phyloP scores from a whole-genome alignment of 2,113 vertebrate species.

The Grammomys surdaster region DNA sequence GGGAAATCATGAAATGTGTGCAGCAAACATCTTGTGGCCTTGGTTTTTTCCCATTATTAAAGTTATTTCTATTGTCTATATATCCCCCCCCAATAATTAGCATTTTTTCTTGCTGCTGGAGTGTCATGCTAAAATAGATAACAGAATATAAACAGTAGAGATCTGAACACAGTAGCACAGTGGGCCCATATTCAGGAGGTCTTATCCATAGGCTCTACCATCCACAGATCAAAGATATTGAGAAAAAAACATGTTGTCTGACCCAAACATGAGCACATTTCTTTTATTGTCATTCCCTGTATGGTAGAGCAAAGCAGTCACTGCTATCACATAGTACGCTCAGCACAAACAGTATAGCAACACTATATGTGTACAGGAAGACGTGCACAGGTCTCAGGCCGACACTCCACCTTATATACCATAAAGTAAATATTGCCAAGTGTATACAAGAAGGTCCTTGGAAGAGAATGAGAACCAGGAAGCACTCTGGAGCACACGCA shows the following conservation, averaged over 20 bases:
- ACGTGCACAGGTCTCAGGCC: neutral
- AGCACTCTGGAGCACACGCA: too few species aligned
- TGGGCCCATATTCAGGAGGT: neutral
- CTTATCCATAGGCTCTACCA: neutral
- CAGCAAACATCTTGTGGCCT: neutral
- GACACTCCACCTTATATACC: neutral
- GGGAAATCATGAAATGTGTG: neutral
- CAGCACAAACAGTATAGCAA: rapidly evolving
- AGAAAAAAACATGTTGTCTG: neutral
- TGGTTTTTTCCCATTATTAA: neutral
- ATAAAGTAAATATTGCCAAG: too few species aligned
- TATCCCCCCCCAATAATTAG: neutral
- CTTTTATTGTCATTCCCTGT: neutral
- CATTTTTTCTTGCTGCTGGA: neutral
- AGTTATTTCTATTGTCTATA: neutral
- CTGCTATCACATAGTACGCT: too few species aligned
- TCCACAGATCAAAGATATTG: neutral
- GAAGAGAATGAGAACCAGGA: too few species aligned
- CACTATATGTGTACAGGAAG: rapidly evolving
- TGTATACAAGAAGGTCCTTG: too few species aligned
- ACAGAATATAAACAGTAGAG: neutral
- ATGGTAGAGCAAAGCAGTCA: neutral
- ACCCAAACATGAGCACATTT: neutral
- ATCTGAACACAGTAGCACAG: neutral
- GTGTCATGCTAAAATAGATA: neutral